Percentiles rank a stretch among this genome's conserved stretches.
phyloP scores from a whole-genome alignment of 2,888 invertebrate species.

The Carcina quercana region DNA sequence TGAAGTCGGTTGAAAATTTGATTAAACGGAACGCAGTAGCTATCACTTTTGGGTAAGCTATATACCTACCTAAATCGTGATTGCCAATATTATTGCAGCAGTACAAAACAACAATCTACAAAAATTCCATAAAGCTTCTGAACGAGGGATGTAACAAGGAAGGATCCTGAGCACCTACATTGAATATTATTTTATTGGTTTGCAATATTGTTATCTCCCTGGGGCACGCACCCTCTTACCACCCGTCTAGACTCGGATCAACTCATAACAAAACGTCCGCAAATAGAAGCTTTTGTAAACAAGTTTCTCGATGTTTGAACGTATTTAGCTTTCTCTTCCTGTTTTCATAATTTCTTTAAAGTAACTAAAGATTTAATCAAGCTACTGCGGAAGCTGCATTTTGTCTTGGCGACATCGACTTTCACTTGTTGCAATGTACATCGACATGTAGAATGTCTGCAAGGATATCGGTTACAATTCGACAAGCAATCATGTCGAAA shows the following conservation, averaged over 20 bases:
- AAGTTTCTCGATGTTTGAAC: slow-evolving; percentile 29
- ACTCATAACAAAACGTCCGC: slow-evolving; percentile 40
- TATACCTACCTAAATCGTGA: too few species aligned
- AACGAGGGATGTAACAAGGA: too few species aligned
- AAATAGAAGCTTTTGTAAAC: slow-evolving; percentile 36
- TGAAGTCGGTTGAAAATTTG: too few species aligned
- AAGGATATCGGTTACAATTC: neutral
- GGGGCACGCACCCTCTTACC: slow-evolving; percentile 42
- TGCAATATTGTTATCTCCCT: slow-evolving; percentile 48
- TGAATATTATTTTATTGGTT: slow-evolving; percentile 53
- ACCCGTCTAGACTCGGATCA: slow-evolving; percentile 59
- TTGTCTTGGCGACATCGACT: slow-evolving; percentile 3
- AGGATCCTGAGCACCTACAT: slow-evolving; percentile 21
- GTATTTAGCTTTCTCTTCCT: slow-evolving; percentile 28
- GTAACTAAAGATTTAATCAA: slow-evolving; percentile 1
- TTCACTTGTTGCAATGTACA: slow-evolving; percentile 3
- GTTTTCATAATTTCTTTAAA: slow-evolving; percentile 13
- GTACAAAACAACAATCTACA: too few species aligned
- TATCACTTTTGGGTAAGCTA: too few species aligned
- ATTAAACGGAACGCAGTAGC: too few species aligned
- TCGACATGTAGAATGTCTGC: neutral
- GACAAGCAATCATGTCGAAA: neutral
- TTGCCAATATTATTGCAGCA: too few species aligned
- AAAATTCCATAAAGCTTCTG: too few species aligned
- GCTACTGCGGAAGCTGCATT: slow-evolving; percentile 1